Evolutionary conservation across 2,888 invertebrate species (phyloP), one percentile per base, ranked within the genome.

Genomic region (Linyphia triangularis): DNA sequence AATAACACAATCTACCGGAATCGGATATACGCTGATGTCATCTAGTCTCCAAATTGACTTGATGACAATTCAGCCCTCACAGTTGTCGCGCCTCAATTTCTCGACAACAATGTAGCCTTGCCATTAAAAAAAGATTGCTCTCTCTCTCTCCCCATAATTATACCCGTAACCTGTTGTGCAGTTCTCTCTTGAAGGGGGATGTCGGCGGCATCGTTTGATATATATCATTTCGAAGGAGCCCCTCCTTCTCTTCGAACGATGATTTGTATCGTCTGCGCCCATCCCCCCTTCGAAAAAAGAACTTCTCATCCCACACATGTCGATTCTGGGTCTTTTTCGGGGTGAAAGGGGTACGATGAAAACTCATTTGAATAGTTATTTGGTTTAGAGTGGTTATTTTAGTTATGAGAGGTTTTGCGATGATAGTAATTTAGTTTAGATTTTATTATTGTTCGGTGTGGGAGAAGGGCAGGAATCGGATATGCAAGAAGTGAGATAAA

Each of bases 1-100:
- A n/a, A n/a, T n/a, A 33, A 37, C 33, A 30, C 19, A 63, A 63
- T 63, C 63, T 24, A 19, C 26, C 63, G 26, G 24, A 19, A 19
- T 24, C 13, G 13, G 24, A 16, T 26, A 24, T 19, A 51, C 51
- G 19, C 16, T 16, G 16, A 4, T 28, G 0, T 13, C 30, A 16
- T 26, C 63, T 63, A 24, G 24, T 19, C n/a, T 28, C 30, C 24
- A 24, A 77, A 77, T 51, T 19, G 61, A 24, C 16, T 16, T 28
- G 77, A 77, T 77, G 77, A 77, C 77, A 77, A 77, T 77, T 77
- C 40, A n/a, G 1, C 7, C 26, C 37, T 77, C 61, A 63, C 40
- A 37, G 16, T 22, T 59, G 16, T 0, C n/a, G 57, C 0, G 61
- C 37, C 59, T 2, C n/a, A 26, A 19, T 33, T 67, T 13, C 33